Conservation (phyloP, 2,113 vertebrate genomes). For the Pelecanus crispus region DNA sequence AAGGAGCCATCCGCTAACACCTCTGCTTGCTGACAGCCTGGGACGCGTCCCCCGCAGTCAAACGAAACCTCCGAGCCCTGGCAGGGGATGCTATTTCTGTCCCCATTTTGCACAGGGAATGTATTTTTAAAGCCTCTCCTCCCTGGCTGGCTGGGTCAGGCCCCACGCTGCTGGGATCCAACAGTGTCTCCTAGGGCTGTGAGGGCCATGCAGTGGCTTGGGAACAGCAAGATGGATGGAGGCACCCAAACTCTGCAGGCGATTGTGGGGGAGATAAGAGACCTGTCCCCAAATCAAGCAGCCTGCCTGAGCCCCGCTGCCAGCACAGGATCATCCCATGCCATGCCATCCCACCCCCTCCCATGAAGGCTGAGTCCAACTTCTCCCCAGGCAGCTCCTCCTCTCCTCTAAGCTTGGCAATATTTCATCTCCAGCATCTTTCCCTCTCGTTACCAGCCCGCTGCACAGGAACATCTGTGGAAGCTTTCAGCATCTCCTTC, state of each 20-base stretch:
- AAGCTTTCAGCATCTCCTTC: neutral
- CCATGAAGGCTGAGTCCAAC: neutral
- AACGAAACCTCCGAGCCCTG: accelerated
- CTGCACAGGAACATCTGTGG: neutral
- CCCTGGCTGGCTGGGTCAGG: neutral
- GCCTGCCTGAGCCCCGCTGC: neutral
- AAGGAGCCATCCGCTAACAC: neutral
- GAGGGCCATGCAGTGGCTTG: neutral
- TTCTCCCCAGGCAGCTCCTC: neutral
- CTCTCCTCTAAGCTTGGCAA: neutral
- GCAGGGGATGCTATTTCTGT: neutral
- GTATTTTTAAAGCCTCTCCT: neutral
- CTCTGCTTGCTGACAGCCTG: neutral
- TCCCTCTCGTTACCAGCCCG: neutral
- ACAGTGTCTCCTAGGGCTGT: neutral
- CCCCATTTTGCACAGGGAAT: neutral
- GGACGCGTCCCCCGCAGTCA: neutral
- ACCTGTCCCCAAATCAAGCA: neutral
- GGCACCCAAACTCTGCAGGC: neutral
- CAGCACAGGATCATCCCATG: neutral
- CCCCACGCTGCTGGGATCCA: neutral
- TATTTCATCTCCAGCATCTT: neutral
- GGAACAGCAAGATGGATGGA: neutral
- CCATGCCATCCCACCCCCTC: neutral
- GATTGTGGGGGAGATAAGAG: accelerated